Base-by-base conservation (phyloP, 2,797 vertebrate genomes). In the Crenuchus spilurus region DNA sequence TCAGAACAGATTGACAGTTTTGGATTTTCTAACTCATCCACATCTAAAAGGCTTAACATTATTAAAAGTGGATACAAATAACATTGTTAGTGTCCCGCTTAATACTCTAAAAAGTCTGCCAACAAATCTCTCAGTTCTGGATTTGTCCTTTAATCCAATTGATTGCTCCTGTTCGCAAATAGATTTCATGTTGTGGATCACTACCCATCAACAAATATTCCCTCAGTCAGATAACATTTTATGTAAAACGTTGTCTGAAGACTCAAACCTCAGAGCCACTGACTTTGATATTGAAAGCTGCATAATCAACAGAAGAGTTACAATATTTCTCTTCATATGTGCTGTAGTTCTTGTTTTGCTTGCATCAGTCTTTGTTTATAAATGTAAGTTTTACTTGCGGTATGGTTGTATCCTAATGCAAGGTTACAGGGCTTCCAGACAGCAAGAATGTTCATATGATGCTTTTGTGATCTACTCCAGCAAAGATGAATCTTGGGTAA, bases 391-490 rank as follows among this genome's bases (percentile, higher is more conserved):
- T 54, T 63, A 80, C 54, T 28, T 84, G 60, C 41, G 24, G 7
- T 84, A 82, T 24, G 69, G 66, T n/a, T 80, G 9, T 20, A 48
- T 79, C 35, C 26, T 82, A 14, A 13, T 78, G n/a, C 78, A 22
- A 37, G 76, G 76, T 28, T 82, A 82, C 54, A 77, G n/a, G 10
- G 44, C n/a, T 5, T 22, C 76, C 16, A 54, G 6, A 20, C 63
- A 66, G 33, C 37, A 76, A 46, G 80, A 82, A 58, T 79, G 9
- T 8, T 80, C 35, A 16, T 94, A 94, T 0, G 94, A 94, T 10
- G 94, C 93, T 0, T 95, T 95, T 82, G 92, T 95, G 4, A 94
- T 95, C 77, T 93, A 93, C 83, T 95, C 94, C 5, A 94, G 90
- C 76, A 84, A 90, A 51, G 92, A 95, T 75, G 91, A 93, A 48